These are phyloP conservation scores for Lasioglossum malachurum DNA, from an alignment of 2,888 invertebrate genomes.

Conservation along the genomic window DNA sequence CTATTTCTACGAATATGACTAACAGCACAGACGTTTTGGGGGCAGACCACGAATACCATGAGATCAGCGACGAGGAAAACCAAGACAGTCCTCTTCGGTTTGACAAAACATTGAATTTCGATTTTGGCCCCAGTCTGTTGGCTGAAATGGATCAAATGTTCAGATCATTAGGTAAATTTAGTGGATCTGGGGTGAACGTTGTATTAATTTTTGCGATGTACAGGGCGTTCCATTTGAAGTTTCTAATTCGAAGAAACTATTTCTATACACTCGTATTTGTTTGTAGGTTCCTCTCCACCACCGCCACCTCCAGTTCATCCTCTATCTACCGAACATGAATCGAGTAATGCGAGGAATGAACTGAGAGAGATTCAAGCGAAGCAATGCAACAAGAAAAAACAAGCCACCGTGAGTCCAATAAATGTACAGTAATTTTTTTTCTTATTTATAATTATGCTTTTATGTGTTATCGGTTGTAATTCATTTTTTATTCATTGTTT, in stretches of 20 bases:
- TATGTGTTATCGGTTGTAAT: slow-evolving; percentile 51
- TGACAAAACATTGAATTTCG: slow-evolving; percentile 87
- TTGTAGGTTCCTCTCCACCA: slow-evolving; percentile 81
- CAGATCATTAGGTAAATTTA: slow-evolving; percentile 85
- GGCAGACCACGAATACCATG: slow-evolving; percentile 91
- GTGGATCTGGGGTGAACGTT: background rate
- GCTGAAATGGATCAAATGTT: slow-evolving; percentile 97
- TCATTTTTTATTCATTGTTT: slow-evolving; percentile 78
- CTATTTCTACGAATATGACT: slow-evolving; percentile 74
- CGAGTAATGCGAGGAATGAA: slow-evolving; percentile 90
- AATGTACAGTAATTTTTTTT: slow-evolving; percentile 80
- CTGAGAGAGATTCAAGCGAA: slow-evolving; percentile 88
- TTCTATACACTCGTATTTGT: background rate
- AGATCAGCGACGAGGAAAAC: slow-evolving; percentile 92
- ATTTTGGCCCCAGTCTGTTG: slow-evolving; percentile 95
- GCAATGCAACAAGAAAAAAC: slow-evolving; percentile 86
- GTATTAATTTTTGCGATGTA: background rate
- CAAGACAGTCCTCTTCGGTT: slow-evolving; percentile 85
- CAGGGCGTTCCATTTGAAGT: background rate
- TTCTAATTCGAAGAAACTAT: slow-evolving; percentile 42
- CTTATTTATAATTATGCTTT: slow-evolving; percentile 68
- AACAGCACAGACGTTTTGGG: slow-evolving; percentile 73
- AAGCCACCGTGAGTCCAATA: slow-evolving; percentile 86
- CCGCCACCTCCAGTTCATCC: slow-evolving; percentile 79
- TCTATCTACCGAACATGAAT: slow-evolving; percentile 84